Evolutionary conservation across 1,140 invertebrate species (phyloP), one percentile per base, ranked within the genome.

Genomic region (Gonatopus flavifemur): DNA sequence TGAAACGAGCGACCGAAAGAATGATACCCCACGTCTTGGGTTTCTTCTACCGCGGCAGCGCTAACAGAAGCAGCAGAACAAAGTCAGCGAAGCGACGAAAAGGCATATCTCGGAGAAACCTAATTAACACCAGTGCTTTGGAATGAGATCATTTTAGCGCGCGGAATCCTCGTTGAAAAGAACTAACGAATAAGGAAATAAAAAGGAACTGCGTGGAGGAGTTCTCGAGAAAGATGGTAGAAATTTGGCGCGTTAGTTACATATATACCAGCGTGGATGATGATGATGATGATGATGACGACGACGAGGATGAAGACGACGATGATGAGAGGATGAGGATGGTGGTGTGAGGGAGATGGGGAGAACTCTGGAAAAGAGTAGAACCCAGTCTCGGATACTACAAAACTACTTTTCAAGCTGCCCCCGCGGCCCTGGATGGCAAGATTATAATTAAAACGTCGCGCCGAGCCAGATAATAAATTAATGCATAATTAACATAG

Each of bases 401-500:
- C 64, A 64, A 70, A 70, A 69, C 67, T 70, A 67, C 67, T 68
- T 69, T 66, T 70, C 66, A 70, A 67, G 55, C 64, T 65, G 64
- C 67, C 64, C 64, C 62, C 62, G 62, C 66, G 52, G 55, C 60
- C 51, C 53, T 55, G 55, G n/a, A n/a, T n/a, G n/a, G 52, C 64
- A 62, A 60, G 62, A 71, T 72, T 73, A 74, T 74, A 73, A 74
- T 76, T 76, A 76, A 76, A 76, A 72, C 70, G 71, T 76, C 71
- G 71, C 70, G 56, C 66, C 52, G 57, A 49, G 61, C 55, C 55
- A 66, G 57, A 73, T 73, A 68, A 73, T 74, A 73, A 72, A 76
- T 76, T 73, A 73, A 76, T 73, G 69, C 66, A 69, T 74, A 74
- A 76, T 76, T 74, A 76, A 74, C 73, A 73, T 73, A 71, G 69